These are phyloP conservation scores for Mus caroli DNA, from an alignment of 2,797 vertebrate species.

Conservation along the genomic window DNA sequence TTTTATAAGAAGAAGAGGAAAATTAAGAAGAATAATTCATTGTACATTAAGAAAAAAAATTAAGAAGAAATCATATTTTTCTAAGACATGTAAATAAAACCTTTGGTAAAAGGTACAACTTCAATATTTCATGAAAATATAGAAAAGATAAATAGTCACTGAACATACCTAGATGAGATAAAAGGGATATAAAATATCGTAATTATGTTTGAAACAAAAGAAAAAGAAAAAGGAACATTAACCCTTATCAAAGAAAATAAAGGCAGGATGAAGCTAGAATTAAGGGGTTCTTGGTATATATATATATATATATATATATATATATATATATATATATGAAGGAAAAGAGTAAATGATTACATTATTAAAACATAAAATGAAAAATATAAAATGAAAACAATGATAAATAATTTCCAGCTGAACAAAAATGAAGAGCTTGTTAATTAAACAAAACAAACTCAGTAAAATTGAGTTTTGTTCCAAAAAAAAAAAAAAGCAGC, in stretches of 20 bases:
- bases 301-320: not conserved
- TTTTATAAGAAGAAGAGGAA: not conserved
- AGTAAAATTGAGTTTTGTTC: not conserved
- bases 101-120: not conserved
- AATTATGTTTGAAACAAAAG: not conserved
- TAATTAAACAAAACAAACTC: not conserved
- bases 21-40: not conserved
- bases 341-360: not conserved
- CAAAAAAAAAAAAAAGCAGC: not conserved
- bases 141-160: not conserved
- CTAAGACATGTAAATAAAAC: not conserved
- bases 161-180: not conserved
- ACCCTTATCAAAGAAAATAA: not conserved
- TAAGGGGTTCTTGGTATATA: not conserved
- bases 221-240: not conserved
- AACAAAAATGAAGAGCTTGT: not conserved
- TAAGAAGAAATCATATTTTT: not conserved
- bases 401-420: not conserved
- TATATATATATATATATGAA: not conserved
- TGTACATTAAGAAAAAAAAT: not conserved
- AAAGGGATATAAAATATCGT: not conserved
- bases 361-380: not conserved
- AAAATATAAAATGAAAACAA: not conserved
- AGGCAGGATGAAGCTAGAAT: not conserved
- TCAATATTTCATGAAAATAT: not conserved